phyloP scores from a whole-genome alignment of 2,113 vertebrate genomes.

The Antechinus stuartii region DNA sequence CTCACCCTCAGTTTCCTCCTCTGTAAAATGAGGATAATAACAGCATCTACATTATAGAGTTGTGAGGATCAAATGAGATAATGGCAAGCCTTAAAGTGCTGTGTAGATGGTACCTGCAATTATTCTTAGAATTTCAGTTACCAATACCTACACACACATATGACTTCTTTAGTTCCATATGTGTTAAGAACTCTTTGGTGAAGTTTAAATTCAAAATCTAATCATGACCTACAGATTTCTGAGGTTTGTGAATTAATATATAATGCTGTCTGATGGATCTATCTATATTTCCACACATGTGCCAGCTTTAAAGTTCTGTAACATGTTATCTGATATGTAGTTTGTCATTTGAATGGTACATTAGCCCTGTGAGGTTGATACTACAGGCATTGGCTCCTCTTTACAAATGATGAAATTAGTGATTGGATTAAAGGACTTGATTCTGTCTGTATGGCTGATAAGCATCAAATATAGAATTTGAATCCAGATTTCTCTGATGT shows the following conservation, averaged over 20 bases:
- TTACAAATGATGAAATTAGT: background rate
- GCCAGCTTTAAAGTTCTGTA: background rate
- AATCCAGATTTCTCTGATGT: background rate
- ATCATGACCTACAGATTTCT: constrained; percentile 40
- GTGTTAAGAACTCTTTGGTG: constrained; percentile 30
- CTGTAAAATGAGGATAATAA: background rate
- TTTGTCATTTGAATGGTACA: background rate
- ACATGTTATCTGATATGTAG: background rate
- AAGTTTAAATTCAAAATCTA: constrained; percentile 41
- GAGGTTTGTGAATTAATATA: background rate
- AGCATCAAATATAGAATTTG: background rate
- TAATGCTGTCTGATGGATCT: background rate
- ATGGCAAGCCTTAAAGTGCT: background rate
- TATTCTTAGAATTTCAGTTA: background rate
- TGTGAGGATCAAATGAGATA: background rate
- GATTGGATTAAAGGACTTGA: background rate
- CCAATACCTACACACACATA: background rate
- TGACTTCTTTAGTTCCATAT: background rate
- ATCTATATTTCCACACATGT: background rate
- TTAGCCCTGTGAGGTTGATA: background rate
- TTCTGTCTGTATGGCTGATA: background rate
- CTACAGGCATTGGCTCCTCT: background rate
- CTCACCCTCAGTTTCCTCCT: background rate
- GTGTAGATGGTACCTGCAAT: background rate
- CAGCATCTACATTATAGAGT: background rate